These are phyloP conservation scores for Micronisus gabar DNA, from an alignment of 2,113 vertebrate genomes.

Conservation along the genomic window DNA sequence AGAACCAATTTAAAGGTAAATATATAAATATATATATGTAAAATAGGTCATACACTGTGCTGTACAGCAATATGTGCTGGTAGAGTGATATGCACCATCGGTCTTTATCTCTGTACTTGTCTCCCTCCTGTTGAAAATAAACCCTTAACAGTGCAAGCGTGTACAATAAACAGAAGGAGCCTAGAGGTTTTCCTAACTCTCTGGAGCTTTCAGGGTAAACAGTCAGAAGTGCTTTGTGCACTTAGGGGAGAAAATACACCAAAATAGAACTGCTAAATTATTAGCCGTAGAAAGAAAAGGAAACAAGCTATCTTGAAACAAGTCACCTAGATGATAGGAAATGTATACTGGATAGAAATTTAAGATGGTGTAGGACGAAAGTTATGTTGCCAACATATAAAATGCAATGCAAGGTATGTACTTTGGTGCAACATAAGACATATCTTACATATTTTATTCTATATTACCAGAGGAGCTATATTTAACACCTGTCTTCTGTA, in stretches of 20 bases:
- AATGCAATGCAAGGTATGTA: not conserved
- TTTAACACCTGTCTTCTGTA: not conserved
- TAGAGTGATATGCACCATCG: not conserved
- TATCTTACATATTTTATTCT: not conserved
- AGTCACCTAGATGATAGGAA: not conserved
- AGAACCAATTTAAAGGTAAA: conserved; percentile 33
- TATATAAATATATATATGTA: conserved; percentile 19
- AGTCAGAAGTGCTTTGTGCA: conserved; percentile 38
- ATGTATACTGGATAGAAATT: not conserved
- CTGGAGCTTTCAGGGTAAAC: conserved; percentile 43
- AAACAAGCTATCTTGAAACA: not conserved
- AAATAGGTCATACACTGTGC: not conserved
- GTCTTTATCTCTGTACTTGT: conserved; percentile 17
- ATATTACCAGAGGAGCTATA: not conserved
- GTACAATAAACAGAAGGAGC: conserved; percentile 41
- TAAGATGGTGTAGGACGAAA: not conserved
- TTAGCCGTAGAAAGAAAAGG: not conserved
- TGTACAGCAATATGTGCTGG: not conserved
- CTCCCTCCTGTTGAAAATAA: conserved; percentile 31
- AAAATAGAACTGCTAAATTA: conserved; percentile 52
- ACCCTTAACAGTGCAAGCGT: conserved; percentile 3
- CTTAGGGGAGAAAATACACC: conserved; percentile 3
- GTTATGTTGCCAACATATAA: not conserved
- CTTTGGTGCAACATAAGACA: not conserved
- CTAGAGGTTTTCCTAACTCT: conserved; percentile 33